Evolutionary conservation across 37 sponge, comb jelly and placozoan genomes (phyloP).

Genomic region (Lycopodina hypogea): DNA sequence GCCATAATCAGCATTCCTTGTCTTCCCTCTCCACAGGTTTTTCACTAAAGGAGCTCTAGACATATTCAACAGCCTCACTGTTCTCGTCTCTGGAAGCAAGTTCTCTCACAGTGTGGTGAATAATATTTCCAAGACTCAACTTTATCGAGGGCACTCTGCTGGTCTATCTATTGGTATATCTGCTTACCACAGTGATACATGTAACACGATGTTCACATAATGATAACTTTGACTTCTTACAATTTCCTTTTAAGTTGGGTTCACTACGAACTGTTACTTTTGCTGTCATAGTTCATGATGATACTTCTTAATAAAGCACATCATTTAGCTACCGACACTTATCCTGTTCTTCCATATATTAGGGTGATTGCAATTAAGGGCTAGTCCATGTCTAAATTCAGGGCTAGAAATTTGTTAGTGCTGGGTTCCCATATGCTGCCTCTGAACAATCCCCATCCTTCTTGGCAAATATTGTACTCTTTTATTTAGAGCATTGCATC

Average conservation of each 20-base stretch:
- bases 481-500: too few relatives aligned
- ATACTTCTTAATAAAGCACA: too few relatives aligned
- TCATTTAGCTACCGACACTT: too few relatives aligned
- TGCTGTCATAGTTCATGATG: too few relatives aligned
- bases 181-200: not conserved
- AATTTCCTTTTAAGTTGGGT: not conserved
- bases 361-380: too few relatives aligned
- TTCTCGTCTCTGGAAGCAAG: slow-evolving; percentile 2
- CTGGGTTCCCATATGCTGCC: too few relatives aligned
- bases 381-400: too few relatives aligned
- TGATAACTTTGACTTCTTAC: not conserved
- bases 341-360: not conserved
- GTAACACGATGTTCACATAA: not conserved
- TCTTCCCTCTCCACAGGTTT: not conserved
- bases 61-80: slow-evolving; percentile 28
- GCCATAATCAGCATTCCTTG: too few relatives aligned
- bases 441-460: too few relatives aligned
- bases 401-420: too few relatives aligned
- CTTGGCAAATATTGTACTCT: too few relatives aligned
- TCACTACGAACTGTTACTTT: too few relatives aligned
- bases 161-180: slow-evolving; percentile 43
- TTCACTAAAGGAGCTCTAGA: slow-evolving; percentile 42
- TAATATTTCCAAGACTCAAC: not conserved
- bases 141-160: slow-evolving; percentile 38
- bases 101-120: slow-evolving; percentile 28